These are phyloP conservation scores for Sebastes ruberrimus DNA, from an alignment of 2,797 vertebrate genomes.

Conservation along the genomic window DNA sequence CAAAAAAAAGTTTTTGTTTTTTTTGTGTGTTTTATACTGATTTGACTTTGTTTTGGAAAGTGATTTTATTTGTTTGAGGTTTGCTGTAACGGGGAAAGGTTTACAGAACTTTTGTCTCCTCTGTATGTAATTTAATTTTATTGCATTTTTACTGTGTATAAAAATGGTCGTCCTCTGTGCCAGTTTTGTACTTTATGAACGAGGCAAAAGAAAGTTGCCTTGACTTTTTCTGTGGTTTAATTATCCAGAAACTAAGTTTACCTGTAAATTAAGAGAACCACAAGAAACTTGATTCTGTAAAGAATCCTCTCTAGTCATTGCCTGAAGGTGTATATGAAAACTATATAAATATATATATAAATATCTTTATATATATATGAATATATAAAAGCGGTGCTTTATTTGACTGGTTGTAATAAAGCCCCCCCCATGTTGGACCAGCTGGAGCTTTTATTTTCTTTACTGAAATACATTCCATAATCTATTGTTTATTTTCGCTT, in stretches of 20 bases:
- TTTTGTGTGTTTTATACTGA: constrained; percentile 86
- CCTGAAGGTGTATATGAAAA: constrained; percentile 98
- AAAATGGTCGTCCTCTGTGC: constrained; percentile 95
- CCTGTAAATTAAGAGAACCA: constrained; percentile 98
- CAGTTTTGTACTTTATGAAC: constrained; percentile 98
- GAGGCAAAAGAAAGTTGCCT: constrained; percentile 90
- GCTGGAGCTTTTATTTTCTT: constrained; percentile 98
- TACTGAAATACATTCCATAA: constrained; percentile 83
- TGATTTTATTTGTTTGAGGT: constrained; percentile 92
- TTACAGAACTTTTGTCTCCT: constrained; percentile 84
- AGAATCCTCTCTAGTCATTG: constrained; percentile 98
- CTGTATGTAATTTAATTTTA: constrained; percentile 97
- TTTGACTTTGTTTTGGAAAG: constrained; percentile 88
- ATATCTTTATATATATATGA: constrained; percentile 81
- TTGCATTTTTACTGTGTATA: constrained; percentile 99
- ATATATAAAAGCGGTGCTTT: constrained; percentile 91
- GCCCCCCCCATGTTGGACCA: constrained; percentile 98
- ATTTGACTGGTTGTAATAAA: constrained; percentile 99
- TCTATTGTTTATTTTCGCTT: constrained; percentile 79
- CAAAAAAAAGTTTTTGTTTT: constrained; percentile 68
- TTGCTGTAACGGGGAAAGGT: constrained; percentile 94
- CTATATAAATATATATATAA: constrained; percentile 75
- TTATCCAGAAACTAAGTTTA: constrained; percentile 97
- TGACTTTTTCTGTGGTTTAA: constrained; percentile 91
- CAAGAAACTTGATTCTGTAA: constrained; percentile 99